Base-by-base conservation (phyloP, 2,113 vertebrate genomes). In the Xiphophorus hellerii region DNA sequence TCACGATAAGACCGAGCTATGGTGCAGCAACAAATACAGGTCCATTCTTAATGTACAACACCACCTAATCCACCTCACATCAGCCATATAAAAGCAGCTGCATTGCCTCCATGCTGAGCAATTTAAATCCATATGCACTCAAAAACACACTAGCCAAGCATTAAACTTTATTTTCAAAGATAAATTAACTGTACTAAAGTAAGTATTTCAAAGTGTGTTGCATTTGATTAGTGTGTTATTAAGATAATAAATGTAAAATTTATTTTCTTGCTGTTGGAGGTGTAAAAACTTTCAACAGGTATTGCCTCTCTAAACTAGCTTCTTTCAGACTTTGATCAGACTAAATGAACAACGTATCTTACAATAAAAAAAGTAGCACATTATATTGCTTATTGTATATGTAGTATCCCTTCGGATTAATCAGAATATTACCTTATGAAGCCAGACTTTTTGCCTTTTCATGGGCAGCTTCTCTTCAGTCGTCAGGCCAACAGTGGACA, bases 341-440 rank as follows among this genome's bases (percentile, higher is more conserved):
- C 0, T 64, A 61, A 31, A 71, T 69, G 61, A 48, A 35, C 28
- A 74, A 66, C 25, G 4, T 35, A 63, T 61, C 66, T 31, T 12
- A 37, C 12, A 22, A 20, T 27, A 10, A 28, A 37, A 66, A 13
- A 69, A 62, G 17, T 20, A 63, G 13, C 39, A 76, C 62, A 42
- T 17, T 61, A 35, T 25, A 80, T 67, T 5, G 67, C 20, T 62
- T 72, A 68, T 51, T 68, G 31, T 35, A 81, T 63, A 73, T 39
- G 76, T 51, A 51, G 22, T 74, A 82, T 63, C 42, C 6, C 62
- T 64, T n/a, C 75, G 44, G 51, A 84, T 80, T 70, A 76, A 88
- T 66, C 71, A 27, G 65, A 44, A 63, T 12, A 58, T 93, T 93
- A 93, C 92, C 92, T 92, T 82, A 30, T 42, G 48, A 76, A 44